phyloP scores from a whole-genome alignment of 2,888 invertebrate species.

The Agrypnus murinus region DNA sequence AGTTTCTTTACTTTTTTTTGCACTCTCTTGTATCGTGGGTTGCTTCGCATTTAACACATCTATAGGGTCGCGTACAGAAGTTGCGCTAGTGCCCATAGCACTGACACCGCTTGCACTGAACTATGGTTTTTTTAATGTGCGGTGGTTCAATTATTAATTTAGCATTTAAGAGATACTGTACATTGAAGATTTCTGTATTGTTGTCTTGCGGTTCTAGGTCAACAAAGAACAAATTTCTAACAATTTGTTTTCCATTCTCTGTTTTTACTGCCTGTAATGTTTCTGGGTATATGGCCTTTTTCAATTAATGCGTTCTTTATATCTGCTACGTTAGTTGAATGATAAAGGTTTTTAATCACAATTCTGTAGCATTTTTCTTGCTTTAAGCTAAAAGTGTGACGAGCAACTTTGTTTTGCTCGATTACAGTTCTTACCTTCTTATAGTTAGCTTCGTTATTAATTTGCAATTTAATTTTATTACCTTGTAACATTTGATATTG shows the following conservation, averaged over 20 bases:
- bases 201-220: conserved; percentile 26
- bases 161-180: conserved; percentile 24
- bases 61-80: conserved; percentile 13
- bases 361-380: conserved; percentile 40
- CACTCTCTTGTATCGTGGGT: conserved; percentile 23
- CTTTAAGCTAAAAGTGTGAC: conserved; percentile 39
- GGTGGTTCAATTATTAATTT: conserved; percentile 35
- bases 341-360: conserved; percentile 40
- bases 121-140: conserved; percentile 14
- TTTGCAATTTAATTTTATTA: conserved; percentile 24
- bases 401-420: conserved; percentile 29
- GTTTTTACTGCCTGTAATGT: conserved; percentile 20
- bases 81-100: conserved; percentile 16
- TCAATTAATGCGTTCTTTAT: conserved; percentile 29
- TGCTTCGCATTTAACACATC: conserved; percentile 17
- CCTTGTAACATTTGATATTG: conserved; percentile 9
- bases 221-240: conserved; percentile 22
- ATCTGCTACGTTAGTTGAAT: conserved; percentile 35
- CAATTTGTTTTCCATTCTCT: conserved; percentile 3
- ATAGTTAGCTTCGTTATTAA: conserved; percentile 27
- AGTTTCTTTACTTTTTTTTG: conserved; percentile 25
- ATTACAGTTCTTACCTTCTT: conserved; percentile 35
- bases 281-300: conserved; percentile 23
- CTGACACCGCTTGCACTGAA: conserved; percentile 13
- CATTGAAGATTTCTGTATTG: conserved; percentile 30